Base-by-base conservation (phyloP, 2,113 vertebrate species). In the Lepus europaeus region DNA sequence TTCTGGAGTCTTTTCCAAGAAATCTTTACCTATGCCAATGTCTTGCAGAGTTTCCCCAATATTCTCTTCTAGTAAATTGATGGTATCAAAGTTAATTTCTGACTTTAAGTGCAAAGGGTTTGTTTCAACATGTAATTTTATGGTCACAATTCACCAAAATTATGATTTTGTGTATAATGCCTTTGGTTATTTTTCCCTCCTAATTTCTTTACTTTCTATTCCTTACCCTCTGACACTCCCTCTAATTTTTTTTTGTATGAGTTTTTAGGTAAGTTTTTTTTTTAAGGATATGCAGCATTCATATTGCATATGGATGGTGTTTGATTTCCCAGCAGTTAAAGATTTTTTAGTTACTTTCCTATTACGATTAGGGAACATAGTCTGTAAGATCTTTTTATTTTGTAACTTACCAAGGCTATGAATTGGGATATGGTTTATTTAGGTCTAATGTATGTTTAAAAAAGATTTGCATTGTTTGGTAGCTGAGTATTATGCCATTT, bases 311-410 rank as follows among this genome's bases (percentile, higher is more conserved):
- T 36, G 64, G 56, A 49, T 73, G 51, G 31, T 59, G 10, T 29
- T 89, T 74, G 25, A 73, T 95, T 79, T 83, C 73, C 13, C 61
- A 84, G 85, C 16, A 66, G 23, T 89, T 84, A 89, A 64, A 73
- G 64, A 59, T 79, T 85, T 85, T 93, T 56, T 91, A 63, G 33
- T 80, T 59, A 74, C 33, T 5, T 73, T 72, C 33, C 29, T 72
- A 23, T 92, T 56, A 22, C 2, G 49, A 39, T 83, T 80, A 79
- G 85, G 74, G 73, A 80, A 59, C 4, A n/a, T 64, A 31, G 10
- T 22, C 31, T 80, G 1, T 77, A 80, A 94, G 29, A 80, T 73
- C 74, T 91, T 77, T 53, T 1, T 85, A 16, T 27, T 92, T 56
- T 86, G 39, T 76, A 53, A 74, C 64, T 70, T 94, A 56, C 51